Evolutionary conservation across 2,888 invertebrate species (phyloP), one percentile per base, ranked within the genome.

Genomic region (Idaea aversata): DNA sequence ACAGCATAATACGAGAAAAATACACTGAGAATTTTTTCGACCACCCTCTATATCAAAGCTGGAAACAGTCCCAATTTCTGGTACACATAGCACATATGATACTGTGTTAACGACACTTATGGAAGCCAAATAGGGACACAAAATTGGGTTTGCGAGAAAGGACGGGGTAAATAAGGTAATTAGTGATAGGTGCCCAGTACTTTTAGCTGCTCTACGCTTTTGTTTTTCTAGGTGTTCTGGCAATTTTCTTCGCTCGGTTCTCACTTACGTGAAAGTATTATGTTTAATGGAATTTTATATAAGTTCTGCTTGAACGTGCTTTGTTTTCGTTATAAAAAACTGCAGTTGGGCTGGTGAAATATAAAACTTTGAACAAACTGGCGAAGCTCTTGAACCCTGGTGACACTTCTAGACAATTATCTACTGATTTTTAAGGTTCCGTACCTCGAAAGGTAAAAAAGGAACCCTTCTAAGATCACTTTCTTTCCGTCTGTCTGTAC

Each of bases 141-240:
- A 79, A 78, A 79, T 76, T 75, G 70, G 68, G 70, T 71, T 68
- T 75, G 63, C 65, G 72, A 77, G 78, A 72, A 75, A 70, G 71
- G 72, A 74, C 77, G 72, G 72, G 77, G 79, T 77, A 79, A 83
- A 81, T 81, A 83, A 79, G 80, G 78, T 80, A 84, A 84, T 84
- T 83, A 83, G 78, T 71, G 72, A 74, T 65, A 71, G 70, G 64
- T 71, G 65, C 65, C 63, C 64, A 65, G 63, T 64, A 67, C 64
- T 61, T 59, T 36, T 36, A 36, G 36, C 36, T 63, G 47, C 57
- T 34, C 47, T 35, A 16, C 65, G 62, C 66, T 67, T 70, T 71
- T 75, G 72, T 75, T 70, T 67, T 63, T 63, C 62, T 64, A 64
- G 63, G 62, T 65, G 58, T 34, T 59, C 62, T 65, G 63, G 67